A percentile compares a stretch with the other conserved stretches of the same genome.
phyloP scores from a whole-genome alignment of 2,113 vertebrate species.

The Mus spicilegus region DNA sequence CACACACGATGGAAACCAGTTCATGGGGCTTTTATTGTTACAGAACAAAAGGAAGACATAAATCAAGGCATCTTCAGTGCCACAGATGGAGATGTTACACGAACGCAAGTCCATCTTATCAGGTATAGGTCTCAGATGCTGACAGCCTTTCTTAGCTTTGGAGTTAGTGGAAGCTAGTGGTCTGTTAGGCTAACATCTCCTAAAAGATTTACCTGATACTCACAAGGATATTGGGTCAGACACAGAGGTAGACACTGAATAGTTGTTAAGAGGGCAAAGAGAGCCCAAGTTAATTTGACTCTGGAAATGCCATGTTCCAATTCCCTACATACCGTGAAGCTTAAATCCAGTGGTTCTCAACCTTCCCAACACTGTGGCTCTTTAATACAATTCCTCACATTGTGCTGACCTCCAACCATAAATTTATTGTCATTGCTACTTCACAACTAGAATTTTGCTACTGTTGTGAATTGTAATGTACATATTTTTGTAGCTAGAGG shows the following conservation, averaged over 20 bases:
- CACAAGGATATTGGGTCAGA: not conserved
- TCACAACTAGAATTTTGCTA: not conserved
- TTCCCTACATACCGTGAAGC: not conserved
- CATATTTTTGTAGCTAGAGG: not conserved
- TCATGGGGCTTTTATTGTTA: not conserved
- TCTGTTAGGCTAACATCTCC: not conserved
- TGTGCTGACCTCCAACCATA: not conserved
- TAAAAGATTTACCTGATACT: not conserved
- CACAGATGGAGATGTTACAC: not conserved
- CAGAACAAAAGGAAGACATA: not conserved
- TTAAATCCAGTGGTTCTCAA: not conserved
- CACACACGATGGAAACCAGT: not conserved
- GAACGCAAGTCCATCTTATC: not conserved
- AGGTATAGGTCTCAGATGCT: not conserved
- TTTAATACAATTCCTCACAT: not conserved
- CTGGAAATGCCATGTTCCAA: not conserved
- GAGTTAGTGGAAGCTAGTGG: not conserved
- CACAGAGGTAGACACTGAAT: not conserved
- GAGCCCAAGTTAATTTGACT: not conserved
- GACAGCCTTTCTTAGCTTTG: not conserved
- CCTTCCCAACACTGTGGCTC: not conserved
- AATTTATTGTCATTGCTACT: not conserved
- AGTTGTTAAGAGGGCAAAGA: not conserved
- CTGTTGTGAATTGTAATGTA: not conserved
- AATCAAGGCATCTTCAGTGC: not conserved